These are phyloP conservation scores for Epinephelus malabaricus DNA, from an alignment of 2,797 vertebrate genomes.

Conservation along the genomic window DNA sequence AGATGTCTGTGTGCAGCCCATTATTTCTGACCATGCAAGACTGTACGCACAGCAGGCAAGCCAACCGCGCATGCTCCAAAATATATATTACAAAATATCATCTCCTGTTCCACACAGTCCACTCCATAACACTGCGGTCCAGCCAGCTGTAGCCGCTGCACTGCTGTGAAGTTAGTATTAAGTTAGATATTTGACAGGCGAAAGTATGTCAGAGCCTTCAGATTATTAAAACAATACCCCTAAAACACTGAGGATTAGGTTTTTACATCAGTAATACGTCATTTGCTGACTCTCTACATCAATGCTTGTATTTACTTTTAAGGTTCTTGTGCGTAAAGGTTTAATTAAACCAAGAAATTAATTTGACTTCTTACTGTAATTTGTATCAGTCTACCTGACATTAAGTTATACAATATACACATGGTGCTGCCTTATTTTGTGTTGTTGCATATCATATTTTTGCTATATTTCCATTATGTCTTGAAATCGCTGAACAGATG, in stretches of 20 bases:
- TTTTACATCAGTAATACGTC: not conserved
- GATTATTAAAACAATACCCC: not conserved
- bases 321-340: not conserved
- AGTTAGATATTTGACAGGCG: too few species aligned
- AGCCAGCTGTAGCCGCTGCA: too few species aligned
- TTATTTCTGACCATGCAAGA: too few species aligned
- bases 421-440: not conserved
- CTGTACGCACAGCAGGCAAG: too few species aligned
- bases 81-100: too few species aligned
- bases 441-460: not conserved
- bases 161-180: too few species aligned
- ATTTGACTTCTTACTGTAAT: not conserved
- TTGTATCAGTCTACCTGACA: not conserved
- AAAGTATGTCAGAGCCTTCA: too few species aligned
- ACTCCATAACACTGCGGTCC: too few species aligned
- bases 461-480: not conserved
- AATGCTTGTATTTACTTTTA: not conserved
- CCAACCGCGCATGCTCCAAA: too few species aligned
- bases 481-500: constrained; percentile 13
- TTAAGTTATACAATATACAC: not conserved
- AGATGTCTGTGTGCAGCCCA: too few species aligned
- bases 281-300: not conserved
- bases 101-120: too few species aligned
- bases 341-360: not conserved
- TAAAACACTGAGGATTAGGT: not conserved